Percentiles rank a stretch among this genome's conserved stretches.
Conservation (phyloP, 2,113 vertebrate species). For the Aix galericulata region DNA sequence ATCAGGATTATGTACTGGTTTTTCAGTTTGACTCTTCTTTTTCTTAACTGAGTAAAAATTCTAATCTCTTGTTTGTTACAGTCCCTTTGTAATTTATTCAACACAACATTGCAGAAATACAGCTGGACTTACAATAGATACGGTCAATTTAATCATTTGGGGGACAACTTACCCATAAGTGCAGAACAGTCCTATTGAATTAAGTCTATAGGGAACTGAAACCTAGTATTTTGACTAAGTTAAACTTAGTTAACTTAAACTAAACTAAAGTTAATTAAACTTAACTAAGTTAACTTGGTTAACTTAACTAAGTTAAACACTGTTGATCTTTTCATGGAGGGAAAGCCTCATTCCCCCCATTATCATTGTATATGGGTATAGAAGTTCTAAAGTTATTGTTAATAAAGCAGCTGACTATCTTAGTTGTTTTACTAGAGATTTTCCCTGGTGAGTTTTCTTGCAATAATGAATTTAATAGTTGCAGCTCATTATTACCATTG, state of each 20-base stretch:
- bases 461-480: neutral
- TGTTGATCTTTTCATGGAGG: neutral
- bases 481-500: neutral
- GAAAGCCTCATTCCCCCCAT: neutral
- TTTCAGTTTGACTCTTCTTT: neutral
- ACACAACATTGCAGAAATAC: neutral
- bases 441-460: neutral
- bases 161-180: neutral
- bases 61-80: neutral
- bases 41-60: neutral
- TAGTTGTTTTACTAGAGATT: conserved; percentile 13
- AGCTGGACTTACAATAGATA: neutral
- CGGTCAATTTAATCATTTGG: neutral
- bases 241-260: neutral
- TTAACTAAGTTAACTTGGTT: too few relatives aligned
- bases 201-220: neutral
- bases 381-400: neutral
- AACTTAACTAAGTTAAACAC: neutral
- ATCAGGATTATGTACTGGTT: neutral
- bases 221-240: neutral
- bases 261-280: too few relatives aligned
- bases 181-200: neutral
- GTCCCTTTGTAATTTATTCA: neutral
- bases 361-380: neutral
- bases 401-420: neutral